Conservation (phyloP, 2,888 invertebrate species). For the Chymomyza amoena region DNA sequence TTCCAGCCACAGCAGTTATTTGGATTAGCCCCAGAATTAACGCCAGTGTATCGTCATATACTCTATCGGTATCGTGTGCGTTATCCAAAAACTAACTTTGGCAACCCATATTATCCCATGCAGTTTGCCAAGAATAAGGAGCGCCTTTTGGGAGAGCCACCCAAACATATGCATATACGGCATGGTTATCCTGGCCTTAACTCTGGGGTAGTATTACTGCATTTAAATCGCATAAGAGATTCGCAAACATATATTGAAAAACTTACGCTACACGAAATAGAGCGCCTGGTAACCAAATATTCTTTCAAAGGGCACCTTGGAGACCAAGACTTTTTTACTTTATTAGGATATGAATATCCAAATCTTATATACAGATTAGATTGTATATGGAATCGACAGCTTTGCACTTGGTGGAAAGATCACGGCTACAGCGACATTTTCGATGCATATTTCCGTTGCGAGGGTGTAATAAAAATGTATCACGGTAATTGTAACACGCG, state of each 20-base stretch:
- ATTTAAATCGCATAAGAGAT: constrained; percentile 83
- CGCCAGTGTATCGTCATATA: constrained; percentile 89
- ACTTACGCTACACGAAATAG: constrained; percentile 80
- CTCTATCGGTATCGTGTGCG: constrained; percentile 84
- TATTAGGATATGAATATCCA: constrained; percentile 85
- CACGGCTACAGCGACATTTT: constrained; percentile 87
- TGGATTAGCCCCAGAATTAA: constrained; percentile 86
- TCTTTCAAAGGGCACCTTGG: constrained; percentile 87
- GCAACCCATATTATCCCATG: constrained; percentile 78
- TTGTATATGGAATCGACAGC: constrained; percentile 89
- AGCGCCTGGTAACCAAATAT: constrained; percentile 82
- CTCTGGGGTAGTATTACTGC: constrained; percentile 87
- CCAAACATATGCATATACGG: constrained; percentile 54
- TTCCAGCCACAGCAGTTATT: constrained; percentile 84
- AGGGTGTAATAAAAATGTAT: constrained; percentile 83
- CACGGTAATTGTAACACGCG: constrained; percentile 89
- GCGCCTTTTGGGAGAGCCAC: constrained; percentile 28
- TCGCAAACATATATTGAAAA: constrained; percentile 82
- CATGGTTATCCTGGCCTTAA: constrained; percentile 88
- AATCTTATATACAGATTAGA: constrained; percentile 86
- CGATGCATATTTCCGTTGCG: constrained; percentile 85
- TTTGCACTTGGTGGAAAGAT: constrained; percentile 90
- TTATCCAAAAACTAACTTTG: constrained; percentile 83
- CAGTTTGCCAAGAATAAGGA: constrained; percentile 48
- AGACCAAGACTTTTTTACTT: constrained; percentile 90